These are phyloP conservation scores for Phymorhynchus buccinoides DNA, from an alignment of 1,140 invertebrate species.

Conservation along the genomic window DNA sequence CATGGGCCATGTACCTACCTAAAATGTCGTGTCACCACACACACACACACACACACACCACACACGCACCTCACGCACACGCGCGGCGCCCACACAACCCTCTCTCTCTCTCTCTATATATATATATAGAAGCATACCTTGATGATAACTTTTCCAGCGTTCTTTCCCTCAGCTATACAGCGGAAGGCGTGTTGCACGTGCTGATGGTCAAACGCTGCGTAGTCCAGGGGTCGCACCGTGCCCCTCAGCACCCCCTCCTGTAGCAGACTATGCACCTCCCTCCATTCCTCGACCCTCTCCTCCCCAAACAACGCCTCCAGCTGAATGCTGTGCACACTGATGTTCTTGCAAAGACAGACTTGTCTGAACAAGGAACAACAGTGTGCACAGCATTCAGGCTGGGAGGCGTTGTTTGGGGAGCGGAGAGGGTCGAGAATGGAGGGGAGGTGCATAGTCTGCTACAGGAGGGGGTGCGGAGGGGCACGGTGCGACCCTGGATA, in stretches of 20 bases:
- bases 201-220: conserved; percentile 85
- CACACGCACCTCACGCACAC: no score
- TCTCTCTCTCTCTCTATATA: no score
- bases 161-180: conserved; percentile 97
- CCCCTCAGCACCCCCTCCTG: conserved; percentile 87
- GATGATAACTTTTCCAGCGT: conserved; percentile 95
- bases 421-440: conserved; percentile 82
- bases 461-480: conserved; percentile 85
- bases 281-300: conserved; percentile 81
- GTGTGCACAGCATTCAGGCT: conserved; percentile 91
- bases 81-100: no score
- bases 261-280: conserved; percentile 83
- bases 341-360: conserved; percentile 97
- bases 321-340: conserved; percentile 92
- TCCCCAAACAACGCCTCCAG: conserved; percentile 90
- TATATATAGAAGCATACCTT: conserved; percentile 89
- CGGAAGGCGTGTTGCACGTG: conserved; percentile 93
- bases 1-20: no score
- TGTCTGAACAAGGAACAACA: conserved; percentile 87
- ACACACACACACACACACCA: not conserved
- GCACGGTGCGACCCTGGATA: conserved; percentile 89
- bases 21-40: no score
- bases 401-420: conserved; percentile 91
- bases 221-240: conserved; percentile 87
- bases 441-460: conserved; percentile 83